These are phyloP conservation scores for Alitta virens DNA, from an alignment of 2,888 invertebrate genomes.

Conservation along the genomic window DNA sequence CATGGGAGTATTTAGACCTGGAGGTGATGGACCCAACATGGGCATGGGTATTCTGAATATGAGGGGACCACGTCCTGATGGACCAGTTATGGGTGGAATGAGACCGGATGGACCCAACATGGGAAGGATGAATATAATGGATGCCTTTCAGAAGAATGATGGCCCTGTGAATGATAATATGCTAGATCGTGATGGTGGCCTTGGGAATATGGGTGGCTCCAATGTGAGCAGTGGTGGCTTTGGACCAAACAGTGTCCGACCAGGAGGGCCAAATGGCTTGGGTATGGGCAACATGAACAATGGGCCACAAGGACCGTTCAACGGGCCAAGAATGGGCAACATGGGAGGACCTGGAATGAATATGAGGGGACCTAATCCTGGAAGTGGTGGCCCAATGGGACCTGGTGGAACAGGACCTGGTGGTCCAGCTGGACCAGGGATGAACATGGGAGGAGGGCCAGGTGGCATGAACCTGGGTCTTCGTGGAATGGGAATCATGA, in stretches of 20 bases:
- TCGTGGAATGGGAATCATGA: not conserved
- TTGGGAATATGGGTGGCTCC: not conserved
- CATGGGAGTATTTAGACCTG: not conserved
- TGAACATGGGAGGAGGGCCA: not conserved
- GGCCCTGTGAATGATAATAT: not conserved
- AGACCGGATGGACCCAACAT: not conserved
- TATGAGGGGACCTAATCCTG: not conserved
- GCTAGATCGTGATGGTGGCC: not conserved
- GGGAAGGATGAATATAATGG: not conserved
- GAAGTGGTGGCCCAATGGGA: not conserved
- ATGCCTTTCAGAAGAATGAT: not conserved
- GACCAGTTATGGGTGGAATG: not conserved
- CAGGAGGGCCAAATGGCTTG: not conserved
- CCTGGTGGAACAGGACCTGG: not conserved
- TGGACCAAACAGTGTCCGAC: not conserved
- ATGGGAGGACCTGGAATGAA: not conserved
- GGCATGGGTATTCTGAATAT: not conserved
- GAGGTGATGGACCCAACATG: not conserved
- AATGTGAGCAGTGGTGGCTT: not conserved
- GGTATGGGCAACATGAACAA: not conserved
- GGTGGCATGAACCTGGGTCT: conserved; percentile 1
- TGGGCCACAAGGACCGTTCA: not conserved
- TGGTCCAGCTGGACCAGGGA: not conserved
- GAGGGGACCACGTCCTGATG: not conserved
- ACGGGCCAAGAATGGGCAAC: not conserved